Conservation (phyloP, 2,113 vertebrate species). For the Nibea coibor region DNA sequence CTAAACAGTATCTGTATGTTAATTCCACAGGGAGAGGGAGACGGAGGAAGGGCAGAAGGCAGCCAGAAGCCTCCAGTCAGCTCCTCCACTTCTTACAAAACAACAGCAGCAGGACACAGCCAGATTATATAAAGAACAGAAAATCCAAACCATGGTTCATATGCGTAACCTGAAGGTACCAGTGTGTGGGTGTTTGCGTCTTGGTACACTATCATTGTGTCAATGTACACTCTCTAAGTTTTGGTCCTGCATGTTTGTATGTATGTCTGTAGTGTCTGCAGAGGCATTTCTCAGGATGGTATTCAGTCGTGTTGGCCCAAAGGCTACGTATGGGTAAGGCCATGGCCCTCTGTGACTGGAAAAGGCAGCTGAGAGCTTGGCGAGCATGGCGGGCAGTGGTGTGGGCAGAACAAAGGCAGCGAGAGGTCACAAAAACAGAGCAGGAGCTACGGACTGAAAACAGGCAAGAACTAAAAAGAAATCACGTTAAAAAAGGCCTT, state of each 20-base stretch:
- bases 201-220: not conserved
- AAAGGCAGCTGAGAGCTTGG: slow-evolving; percentile 87
- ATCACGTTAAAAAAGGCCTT: not conserved
- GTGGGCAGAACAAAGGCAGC: slow-evolving; percentile 83
- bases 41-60: slow-evolving; percentile 67
- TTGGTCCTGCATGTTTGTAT: not conserved
- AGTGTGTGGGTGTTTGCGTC: not conserved
- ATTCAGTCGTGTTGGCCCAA: slow-evolving; percentile 86
- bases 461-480: slow-evolving; percentile 81
- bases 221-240: not conserved
- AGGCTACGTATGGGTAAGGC: slow-evolving; percentile 90
- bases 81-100: slow-evolving; percentile 28
- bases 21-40: slow-evolving; percentile 82
- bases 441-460: slow-evolving; percentile 86
- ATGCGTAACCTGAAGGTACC: slow-evolving; percentile 80
- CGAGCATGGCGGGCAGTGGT: slow-evolving; percentile 88
- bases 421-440: slow-evolving; percentile 84
- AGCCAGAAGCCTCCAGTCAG: slow-evolving; percentile 49
- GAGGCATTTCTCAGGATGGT: slow-evolving; percentile 92
- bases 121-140: slow-evolving; percentile 64
- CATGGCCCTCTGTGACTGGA: slow-evolving; percentile 90
- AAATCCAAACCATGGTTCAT: slow-evolving; percentile 65
- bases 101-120: slow-evolving; percentile 74
- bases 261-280: slow-evolving; percentile 89
- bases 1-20: slow-evolving; percentile 1